Conservation (phyloP, 1,140 invertebrate species). For the Linepithema humile region DNA sequence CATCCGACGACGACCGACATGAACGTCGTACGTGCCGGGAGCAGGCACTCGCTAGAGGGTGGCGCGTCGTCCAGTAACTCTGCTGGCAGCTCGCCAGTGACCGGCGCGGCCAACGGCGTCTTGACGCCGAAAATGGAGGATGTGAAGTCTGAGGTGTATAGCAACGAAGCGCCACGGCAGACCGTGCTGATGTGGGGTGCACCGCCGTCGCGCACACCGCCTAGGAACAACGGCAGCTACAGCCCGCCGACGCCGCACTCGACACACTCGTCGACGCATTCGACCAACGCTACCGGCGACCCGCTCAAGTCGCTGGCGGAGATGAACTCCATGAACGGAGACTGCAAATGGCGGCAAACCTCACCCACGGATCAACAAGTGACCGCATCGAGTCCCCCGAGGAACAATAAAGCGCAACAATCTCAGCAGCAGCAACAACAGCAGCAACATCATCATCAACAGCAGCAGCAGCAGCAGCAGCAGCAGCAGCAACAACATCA, state of each 20-base stretch:
- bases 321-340: constrained; percentile 85
- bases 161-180: constrained; percentile 87
- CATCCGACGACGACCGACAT: constrained; percentile 77
- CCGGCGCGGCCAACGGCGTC: constrained; percentile 83
- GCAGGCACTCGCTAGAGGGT: constrained; percentile 85
- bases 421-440: constrained; percentile 74
- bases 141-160: constrained; percentile 85
- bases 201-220: constrained; percentile 82
- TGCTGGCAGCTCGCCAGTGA: constrained; percentile 85
- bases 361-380: constrained; percentile 77
- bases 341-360: constrained; percentile 84
- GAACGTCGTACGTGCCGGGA: constrained; percentile 80
- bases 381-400: constrained; percentile 77
- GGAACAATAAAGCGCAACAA: constrained; percentile 75
- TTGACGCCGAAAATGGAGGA: constrained; percentile 88
- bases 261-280: constrained; percentile 79
- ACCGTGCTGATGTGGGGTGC: constrained; percentile 95
- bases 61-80: constrained; percentile 84
- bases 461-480: constrained; percentile 70
- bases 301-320: constrained; percentile 87
- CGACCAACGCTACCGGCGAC: constrained; percentile 80
- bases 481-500: constrained; percentile 67
- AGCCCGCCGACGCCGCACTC: constrained; percentile 82
- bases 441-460: constrained; percentile 71
- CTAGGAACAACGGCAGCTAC: constrained; percentile 82